Evolutionary conservation across 2,113 vertebrate species (phyloP).

Genomic region (Astur gentilis): DNA sequence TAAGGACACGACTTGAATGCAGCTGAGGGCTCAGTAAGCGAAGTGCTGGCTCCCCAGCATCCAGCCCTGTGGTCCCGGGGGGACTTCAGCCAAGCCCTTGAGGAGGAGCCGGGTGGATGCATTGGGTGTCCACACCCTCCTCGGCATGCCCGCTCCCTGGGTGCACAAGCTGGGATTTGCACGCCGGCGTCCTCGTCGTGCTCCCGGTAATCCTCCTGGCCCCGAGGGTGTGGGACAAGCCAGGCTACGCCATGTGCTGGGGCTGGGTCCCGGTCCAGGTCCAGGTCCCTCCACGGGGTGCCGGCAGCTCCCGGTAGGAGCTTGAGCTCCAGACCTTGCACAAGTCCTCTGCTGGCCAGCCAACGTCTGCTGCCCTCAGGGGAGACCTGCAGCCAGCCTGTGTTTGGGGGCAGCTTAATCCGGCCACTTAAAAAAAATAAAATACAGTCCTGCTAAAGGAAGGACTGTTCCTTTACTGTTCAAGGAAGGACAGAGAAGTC

Average conservation of each 20-base stretch:
- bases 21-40: background rate
- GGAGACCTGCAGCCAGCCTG: background rate
- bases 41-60: background rate
- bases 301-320: background rate
- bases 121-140: background rate
- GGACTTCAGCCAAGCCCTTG: background rate
- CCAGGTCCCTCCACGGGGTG: accelerated
- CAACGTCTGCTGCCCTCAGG: background rate
- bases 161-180: background rate
- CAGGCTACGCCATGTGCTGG: accelerated
- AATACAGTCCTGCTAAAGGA: background rate
- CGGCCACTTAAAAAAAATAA: background rate
- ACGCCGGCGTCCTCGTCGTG: accelerated
- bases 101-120: background rate
- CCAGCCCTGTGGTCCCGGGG: background rate
- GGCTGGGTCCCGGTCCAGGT: background rate
- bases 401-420: background rate
- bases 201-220: background rate
- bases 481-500: background rate
- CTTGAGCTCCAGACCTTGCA: background rate
- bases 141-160: accelerated
- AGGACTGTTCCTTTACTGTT: background rate
- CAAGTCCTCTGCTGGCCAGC: background rate
- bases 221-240: accelerated
- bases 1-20: background rate